Percentiles rank a stretch among this genome's conserved stretches.
Conservation (phyloP, 2,888 invertebrate genomes). For the Blastobasis adustella region DNA sequence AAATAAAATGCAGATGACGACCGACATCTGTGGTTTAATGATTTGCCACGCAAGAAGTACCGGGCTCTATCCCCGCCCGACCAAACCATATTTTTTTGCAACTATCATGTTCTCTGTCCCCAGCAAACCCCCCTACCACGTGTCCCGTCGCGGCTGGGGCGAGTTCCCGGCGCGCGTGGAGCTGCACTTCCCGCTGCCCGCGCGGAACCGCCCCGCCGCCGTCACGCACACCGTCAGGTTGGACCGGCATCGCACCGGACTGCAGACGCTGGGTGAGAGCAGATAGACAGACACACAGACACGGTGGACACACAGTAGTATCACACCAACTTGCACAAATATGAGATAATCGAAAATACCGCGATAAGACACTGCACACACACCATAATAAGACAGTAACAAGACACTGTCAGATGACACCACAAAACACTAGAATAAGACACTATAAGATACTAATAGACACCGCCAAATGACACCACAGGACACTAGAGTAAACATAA, state of each 20-base stretch:
- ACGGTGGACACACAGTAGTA: neutral
- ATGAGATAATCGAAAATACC: no score
- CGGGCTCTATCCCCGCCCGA: no score
- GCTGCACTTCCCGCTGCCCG: conserved; percentile 82
- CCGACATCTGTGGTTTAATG: no score
- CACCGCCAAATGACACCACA: no score
- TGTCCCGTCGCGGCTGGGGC: conserved; percentile 92
- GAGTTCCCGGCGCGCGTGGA: conserved; percentile 91
- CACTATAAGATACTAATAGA: no score
- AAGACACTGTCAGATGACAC: no score
- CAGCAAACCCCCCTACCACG: conserved; percentile 87
- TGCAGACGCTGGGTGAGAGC: conserved; percentile 83
- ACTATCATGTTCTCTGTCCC: conserved; percentile 15
- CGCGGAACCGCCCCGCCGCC: conserved; percentile 84
- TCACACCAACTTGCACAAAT: neutral
- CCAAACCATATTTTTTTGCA: neutral
- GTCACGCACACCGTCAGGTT: conserved; percentile 87
- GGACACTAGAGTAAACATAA: no score
- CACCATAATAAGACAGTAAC: no score
- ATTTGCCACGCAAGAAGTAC: no score
- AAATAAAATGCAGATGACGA: no score
- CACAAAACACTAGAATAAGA: no score
- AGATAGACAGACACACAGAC: neutral
- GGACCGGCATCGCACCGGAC: conserved; percentile 87
- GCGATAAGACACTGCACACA: no score